Base-by-base conservation (phyloP, 2,888 invertebrate genomes). In the Sacculina carcini region DNA sequence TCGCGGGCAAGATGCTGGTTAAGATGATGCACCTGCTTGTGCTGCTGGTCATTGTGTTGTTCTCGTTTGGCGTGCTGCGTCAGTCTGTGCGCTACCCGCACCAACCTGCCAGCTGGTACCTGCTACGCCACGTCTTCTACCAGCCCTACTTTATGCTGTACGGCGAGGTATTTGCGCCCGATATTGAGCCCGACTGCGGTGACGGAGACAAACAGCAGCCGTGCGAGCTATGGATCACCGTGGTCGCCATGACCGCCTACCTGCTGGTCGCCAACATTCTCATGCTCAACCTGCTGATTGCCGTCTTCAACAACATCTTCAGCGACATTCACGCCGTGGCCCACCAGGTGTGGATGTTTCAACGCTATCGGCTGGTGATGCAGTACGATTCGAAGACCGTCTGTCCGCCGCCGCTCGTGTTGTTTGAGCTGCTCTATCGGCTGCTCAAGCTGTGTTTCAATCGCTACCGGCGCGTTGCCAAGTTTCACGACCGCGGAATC, bases 1-100 rank as follows among this genome's bases (percentile, higher is more conserved):
- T 98, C 87, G 94, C 96, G 78, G 90, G 90, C 42, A 92, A 94
- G 72, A 92, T 98, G 92, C 87, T 94, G 54, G 82, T 86, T 68
- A 90, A 94, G 66, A 94, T 96, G 92, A 84, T 89, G 62, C 92
- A 94, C 67, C 94, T 96, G 66, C 86, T 96, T 58, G 86, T 94
- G 56, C 77, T 98, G 53, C 76, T 98, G 63, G 69, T 90, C 58
- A 89, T 98, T 54, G 89, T 94, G 51, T 71, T 98, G 59, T 85
- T 94, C 80, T 87, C 92, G 59, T 98, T 96, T 63, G 96, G 96
- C 10, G 87, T 96, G 9, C 81, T 89, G 55, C 73, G 94, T 48
- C 94, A 96, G 67, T 83, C 92, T 4, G 86, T 98, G 62, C 73
- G 89, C 51, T 80, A 77, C 65, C 96, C 94, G 0, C 76, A 90